These are phyloP conservation scores for Drosophila recens DNA, from an alignment of 2,888 invertebrate species.

Conservation along the genomic window DNA sequence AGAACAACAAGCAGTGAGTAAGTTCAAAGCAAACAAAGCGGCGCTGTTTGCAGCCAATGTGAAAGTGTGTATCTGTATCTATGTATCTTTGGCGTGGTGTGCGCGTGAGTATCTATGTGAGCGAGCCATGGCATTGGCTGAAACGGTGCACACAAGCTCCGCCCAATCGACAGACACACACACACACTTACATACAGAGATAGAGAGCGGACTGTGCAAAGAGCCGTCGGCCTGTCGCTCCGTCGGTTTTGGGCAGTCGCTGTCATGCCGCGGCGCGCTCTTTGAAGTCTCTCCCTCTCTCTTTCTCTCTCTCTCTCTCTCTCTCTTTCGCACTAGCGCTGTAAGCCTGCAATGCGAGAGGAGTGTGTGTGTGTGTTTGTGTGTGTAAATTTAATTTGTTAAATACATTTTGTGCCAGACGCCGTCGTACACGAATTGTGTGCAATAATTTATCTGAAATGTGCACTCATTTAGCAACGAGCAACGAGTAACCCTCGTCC, in stretches of 20 bases:
- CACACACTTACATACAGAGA: background rate
- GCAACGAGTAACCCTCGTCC: slow-evolving; percentile 74
- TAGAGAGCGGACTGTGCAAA: slow-evolving; percentile 2
- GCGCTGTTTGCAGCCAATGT: slow-evolving; percentile 37
- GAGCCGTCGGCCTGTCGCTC: slow-evolving; percentile 46
- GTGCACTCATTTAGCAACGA: slow-evolving; percentile 77
- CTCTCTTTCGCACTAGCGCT: slow-evolving; percentile 6
- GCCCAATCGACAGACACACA: slow-evolving; percentile 36
- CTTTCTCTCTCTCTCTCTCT: slow-evolving; percentile 1
- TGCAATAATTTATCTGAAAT: slow-evolving; percentile 83
- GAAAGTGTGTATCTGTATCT: slow-evolving; percentile 30
- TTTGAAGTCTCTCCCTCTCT: slow-evolving; percentile 54
- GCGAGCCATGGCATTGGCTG: slow-evolving; percentile 54
- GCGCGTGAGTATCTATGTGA: slow-evolving; percentile 52
- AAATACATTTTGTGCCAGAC: slow-evolving; percentile 74
- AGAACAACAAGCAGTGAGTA: slow-evolving; percentile 7
- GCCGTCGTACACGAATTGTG: slow-evolving; percentile 77
- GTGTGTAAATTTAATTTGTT: slow-evolving; percentile 80
- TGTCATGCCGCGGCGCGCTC: slow-evolving; percentile 65
- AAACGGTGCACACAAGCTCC: slow-evolving; percentile 40
- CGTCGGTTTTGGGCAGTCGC: slow-evolving; percentile 31
- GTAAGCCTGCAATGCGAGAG: background rate
- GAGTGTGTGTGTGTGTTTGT: slow-evolving; percentile 32
- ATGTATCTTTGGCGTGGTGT: slow-evolving; percentile 21
- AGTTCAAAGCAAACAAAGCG: slow-evolving; percentile 30